Evolutionary conservation across 2,113 vertebrate genomes (phyloP).

Genomic region (Boulengerochromis microlepis): DNA sequence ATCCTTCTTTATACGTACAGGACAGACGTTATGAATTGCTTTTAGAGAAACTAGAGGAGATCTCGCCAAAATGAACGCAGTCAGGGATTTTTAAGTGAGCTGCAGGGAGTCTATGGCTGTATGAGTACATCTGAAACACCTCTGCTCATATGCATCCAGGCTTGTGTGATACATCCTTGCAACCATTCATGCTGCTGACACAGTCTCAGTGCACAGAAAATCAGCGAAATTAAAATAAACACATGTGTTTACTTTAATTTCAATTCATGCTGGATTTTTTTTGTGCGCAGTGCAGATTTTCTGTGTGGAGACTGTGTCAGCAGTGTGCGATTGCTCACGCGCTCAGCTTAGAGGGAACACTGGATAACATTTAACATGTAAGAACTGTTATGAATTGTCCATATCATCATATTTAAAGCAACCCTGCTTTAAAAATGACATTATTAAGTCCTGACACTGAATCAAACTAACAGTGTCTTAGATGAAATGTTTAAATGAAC

Average conservation of each 20-base stretch:
- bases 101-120: neutral
- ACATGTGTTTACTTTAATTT: fast-evolving
- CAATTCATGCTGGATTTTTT: fast-evolving
- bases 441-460: neutral
- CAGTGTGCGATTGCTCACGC: fast-evolving
- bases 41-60: fast-evolving
- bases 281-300: neutral
- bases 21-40: fast-evolving
- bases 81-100: neutral
- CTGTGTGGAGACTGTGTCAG: neutral
- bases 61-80: fast-evolving
- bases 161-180: neutral
- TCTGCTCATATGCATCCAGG: neutral
- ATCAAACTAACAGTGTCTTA: neutral
- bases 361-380: neutral
- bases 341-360: neutral
- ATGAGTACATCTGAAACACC: fast-evolving
- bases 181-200: neutral
- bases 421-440: neutral
- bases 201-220: neutral
- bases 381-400: fast-evolving
- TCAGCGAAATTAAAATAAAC: fast-evolving
- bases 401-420: neutral
- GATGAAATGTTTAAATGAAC: fast-evolving
- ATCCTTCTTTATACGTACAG: fast-evolving